phyloP scores from a whole-genome alignment of 2,888 invertebrate genomes.

The Philereme transversata region DNA sequence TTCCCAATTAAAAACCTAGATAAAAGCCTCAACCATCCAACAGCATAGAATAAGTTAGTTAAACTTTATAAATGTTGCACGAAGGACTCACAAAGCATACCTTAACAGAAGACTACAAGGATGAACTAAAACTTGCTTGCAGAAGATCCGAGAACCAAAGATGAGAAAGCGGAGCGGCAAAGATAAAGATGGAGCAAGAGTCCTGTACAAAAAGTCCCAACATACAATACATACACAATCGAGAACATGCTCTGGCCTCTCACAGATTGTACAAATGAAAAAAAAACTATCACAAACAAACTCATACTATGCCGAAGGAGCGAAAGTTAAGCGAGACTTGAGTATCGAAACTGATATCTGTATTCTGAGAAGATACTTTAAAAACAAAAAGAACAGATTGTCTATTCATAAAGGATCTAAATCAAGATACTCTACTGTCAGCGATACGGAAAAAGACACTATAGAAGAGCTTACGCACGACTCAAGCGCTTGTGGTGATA shows the following conservation, averaged over 20 bases:
- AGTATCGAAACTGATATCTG: slow-evolving; percentile 72
- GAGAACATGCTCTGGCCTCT: slow-evolving; percentile 54
- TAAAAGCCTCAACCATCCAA: too few relatives aligned
- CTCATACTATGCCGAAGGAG: slow-evolving; percentile 45
- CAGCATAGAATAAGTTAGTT: too few relatives aligned
- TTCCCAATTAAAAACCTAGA: too few relatives aligned
- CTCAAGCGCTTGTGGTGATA: slow-evolving; percentile 60
- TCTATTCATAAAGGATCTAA: slow-evolving; percentile 46
- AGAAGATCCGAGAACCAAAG: slow-evolving; percentile 50
- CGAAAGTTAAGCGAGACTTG: slow-evolving; percentile 61
- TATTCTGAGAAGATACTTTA: slow-evolving; percentile 59
- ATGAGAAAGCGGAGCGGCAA: slow-evolving; percentile 57
- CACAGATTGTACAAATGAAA: slow-evolving; percentile 53
- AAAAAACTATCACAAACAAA: slow-evolving; percentile 47
- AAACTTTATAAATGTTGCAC: too few relatives aligned
- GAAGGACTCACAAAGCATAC: background rate
- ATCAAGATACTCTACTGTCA: slow-evolving; percentile 52
- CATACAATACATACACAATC: slow-evolving; percentile 53
- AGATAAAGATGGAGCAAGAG: slow-evolving; percentile 46
- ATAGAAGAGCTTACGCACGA: slow-evolving; percentile 51
- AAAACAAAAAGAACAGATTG: slow-evolving; percentile 51
- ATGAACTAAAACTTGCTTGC: slow-evolving; percentile 72
- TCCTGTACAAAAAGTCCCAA: slow-evolving; percentile 64
- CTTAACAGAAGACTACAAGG: slow-evolving; percentile 20
- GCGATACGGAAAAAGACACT: slow-evolving; percentile 51